Evolutionary conservation across 2,888 invertebrate species (phyloP).

Genomic region (Zootermopsis nevadensis): DNA sequence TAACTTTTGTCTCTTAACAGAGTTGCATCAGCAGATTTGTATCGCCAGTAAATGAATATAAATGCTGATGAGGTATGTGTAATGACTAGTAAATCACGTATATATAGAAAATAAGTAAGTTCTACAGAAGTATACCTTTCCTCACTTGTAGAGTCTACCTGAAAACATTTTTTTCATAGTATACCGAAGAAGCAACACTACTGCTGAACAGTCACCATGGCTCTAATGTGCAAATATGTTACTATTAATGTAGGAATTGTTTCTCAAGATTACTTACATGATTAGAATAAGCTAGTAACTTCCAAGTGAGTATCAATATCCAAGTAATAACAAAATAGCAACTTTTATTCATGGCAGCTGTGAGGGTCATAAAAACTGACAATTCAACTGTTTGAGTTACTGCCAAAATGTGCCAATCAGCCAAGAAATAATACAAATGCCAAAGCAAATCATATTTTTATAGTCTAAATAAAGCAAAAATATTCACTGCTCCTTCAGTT

Average conservation of each 20-base stretch:
- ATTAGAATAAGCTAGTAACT: background rate
- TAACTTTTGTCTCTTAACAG: too few relatives aligned
- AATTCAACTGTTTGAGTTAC: background rate
- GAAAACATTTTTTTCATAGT: too few relatives aligned
- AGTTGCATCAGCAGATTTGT: too few relatives aligned
- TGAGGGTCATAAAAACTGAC: background rate
- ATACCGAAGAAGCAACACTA: too few relatives aligned
- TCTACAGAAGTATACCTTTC: too few relatives aligned
- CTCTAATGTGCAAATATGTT: background rate
- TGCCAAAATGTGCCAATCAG: conserved; percentile 11
- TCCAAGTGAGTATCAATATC: background rate
- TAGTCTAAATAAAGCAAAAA: background rate
- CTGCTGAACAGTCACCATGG: too few relatives aligned
- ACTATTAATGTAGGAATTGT: background rate
- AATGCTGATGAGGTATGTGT: too few relatives aligned
- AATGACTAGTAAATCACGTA: too few relatives aligned
- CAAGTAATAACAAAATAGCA: background rate
- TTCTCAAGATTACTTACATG: background rate
- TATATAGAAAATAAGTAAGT: too few relatives aligned
- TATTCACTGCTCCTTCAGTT: background rate
- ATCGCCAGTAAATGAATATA: too few relatives aligned
- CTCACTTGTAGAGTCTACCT: too few relatives aligned
- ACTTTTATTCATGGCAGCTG: background rate
- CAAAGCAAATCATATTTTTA: background rate
- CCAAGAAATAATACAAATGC: background rate